Conservation (phyloP, 2,797 vertebrate genomes). For the Glossophaga mutica region DNA sequence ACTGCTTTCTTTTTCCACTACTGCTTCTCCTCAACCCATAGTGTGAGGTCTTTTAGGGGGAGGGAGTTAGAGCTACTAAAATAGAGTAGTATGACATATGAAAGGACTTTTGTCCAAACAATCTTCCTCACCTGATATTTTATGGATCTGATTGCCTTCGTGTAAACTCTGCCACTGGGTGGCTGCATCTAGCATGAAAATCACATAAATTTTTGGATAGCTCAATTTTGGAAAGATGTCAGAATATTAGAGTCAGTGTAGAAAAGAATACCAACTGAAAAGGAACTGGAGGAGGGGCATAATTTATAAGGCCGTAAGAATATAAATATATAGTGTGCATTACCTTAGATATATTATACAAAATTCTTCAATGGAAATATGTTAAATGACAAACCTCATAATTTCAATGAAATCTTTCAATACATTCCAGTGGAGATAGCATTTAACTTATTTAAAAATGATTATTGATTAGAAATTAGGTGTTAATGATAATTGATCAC, state of each 20-base stretch:
- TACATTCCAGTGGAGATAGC: background rate
- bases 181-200: background rate
- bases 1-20: background rate
- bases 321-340: background rate
- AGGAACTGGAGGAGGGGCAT: background rate
- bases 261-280: background rate
- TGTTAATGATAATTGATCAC: background rate
- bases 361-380: background rate
- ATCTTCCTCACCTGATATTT: background rate
- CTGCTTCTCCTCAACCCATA: background rate
- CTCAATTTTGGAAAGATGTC: background rate
- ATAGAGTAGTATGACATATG: background rate
- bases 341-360: background rate
- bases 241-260: background rate
- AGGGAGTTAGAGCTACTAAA: background rate
- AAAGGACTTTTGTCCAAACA: background rate
- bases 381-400: background rate
- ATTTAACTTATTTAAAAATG: conserved; percentile 1
- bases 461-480: background rate
- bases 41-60: background rate
- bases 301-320: background rate
- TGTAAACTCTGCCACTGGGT: background rate
- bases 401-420: conserved; percentile 4
- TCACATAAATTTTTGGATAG: background rate
- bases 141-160: background rate